Base-by-base conservation (phyloP, 2,888 invertebrate genomes). In the Therioaphis trifolii region DNA sequence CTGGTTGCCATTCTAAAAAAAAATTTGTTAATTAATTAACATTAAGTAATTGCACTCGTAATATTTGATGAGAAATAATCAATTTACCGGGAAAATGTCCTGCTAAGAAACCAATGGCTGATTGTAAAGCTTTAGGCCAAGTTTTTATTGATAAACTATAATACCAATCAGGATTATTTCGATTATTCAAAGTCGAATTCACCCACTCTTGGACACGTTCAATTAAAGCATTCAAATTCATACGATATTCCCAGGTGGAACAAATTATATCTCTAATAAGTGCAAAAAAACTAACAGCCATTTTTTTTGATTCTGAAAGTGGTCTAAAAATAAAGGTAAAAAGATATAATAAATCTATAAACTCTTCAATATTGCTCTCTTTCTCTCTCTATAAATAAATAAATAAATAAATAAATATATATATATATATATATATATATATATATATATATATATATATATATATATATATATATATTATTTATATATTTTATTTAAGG, bases 181-280 rank as follows among this genome's bases (percentile, higher is more conserved):
- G 7, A 86, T 94, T 94, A 86, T 95, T 95, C 9, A 94, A 89
- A 0, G 95, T 94, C 87, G 94, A 94, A 77, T 92, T 91, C 87
- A 95, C 92, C 91, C 95, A 95, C 1, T 92, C 91, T 78, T 91
- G 90, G 40, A 95, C 91, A 72, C 94, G 90, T 86, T 94, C 91
- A 88, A 94, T 93, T 89, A 97, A 89, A 87, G 94, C 93, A 9
- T 91, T 90, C 85, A 94, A 92, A 40, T 94, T 93, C 89, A 96
- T 94, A 68, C 96, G 91, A 87, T 95, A 95, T 86, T 96, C 96
- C 1, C 93, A 92, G 7, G 95, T 93, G 0, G 95, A 94, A 78
- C 94, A 94, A 87, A 98, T 95, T 84, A 97, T 91, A 87, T 96
- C 97, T 7, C 97, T 91, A 43, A 98, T 91, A 63, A 98, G 89